These are phyloP conservation scores for Urechis unicinctus DNA, from an alignment of 2,888 invertebrate species.

Conservation along the genomic window DNA sequence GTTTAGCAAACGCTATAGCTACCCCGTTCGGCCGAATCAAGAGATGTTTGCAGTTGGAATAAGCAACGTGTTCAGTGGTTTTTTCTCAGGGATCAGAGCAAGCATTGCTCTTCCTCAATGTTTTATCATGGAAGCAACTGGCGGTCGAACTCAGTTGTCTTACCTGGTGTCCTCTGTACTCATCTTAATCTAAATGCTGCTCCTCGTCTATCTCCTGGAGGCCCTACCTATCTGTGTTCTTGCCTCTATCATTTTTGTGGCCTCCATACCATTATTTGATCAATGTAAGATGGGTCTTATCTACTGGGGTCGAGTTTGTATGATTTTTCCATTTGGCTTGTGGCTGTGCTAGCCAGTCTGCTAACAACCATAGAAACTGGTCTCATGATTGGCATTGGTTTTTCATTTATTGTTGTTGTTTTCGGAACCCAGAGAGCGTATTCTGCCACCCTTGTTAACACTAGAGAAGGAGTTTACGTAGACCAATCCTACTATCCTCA, in stretches of 20 bases:
- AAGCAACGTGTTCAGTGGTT: slow-evolving; percentile 43
- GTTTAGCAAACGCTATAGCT: slow-evolving; percentile 49
- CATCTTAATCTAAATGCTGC: slow-evolving; percentile 35
- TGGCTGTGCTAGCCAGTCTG: slow-evolving; percentile 33
- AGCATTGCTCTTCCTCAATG: slow-evolving; percentile 47
- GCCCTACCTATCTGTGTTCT: slow-evolving; percentile 44
- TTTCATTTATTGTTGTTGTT: slow-evolving; percentile 37
- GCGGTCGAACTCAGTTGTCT: slow-evolving; percentile 35
- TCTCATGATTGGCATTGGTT: slow-evolving; percentile 36
- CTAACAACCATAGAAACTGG: slow-evolving; percentile 42
- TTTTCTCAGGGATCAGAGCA: slow-evolving; percentile 49
- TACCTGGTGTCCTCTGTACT: slow-evolving; percentile 33
- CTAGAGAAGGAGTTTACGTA: not conserved
- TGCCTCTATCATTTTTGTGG: slow-evolving; percentile 50
- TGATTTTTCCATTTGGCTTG: slow-evolving; percentile 60
- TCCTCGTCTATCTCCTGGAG: slow-evolving; percentile 35
- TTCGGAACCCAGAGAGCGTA: slow-evolving; percentile 33
- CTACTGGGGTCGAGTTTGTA: slow-evolving; percentile 71
- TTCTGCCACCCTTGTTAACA: not conserved
- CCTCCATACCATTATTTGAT: slow-evolving; percentile 52
- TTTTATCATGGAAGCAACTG: slow-evolving; percentile 42
- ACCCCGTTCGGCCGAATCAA: slow-evolving; percentile 47
- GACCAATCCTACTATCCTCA: not conserved
- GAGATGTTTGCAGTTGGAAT: slow-evolving; percentile 51
- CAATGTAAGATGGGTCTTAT: slow-evolving; percentile 62